Base-by-base conservation (phyloP, 2,888 invertebrate genomes). In the Trachelus troglodyta region DNA sequence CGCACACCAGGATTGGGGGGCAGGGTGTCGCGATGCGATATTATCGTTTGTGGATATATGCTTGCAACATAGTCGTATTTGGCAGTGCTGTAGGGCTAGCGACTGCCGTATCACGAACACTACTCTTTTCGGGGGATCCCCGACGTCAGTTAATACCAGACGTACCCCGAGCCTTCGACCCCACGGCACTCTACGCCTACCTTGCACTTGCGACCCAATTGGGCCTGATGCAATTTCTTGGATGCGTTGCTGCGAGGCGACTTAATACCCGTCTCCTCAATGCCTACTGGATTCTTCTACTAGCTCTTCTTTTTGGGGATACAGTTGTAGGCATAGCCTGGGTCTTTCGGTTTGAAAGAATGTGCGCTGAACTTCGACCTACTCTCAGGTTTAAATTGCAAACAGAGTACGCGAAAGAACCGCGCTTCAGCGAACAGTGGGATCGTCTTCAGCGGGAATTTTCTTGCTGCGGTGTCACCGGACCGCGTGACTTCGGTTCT, bases 31-130 rank as follows among this genome's bases (percentile, higher is more conserved):
- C 94, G 90, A 94, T 94, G 94, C 94, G 96, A 94, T 96, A 96
- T 93, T 96, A 96, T 93, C 95, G 97, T 93, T 95, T 97, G 92
- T 97, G 97, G 97, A 97, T 97, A 92, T 97, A 97, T 94, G 96
- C 96, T 92, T 97, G 97, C 95, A 97, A 97, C 94, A 95, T 96
- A 92, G 97, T 96, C 89, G 94, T 97, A 92, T 93, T 97, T 92
- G 94, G 96, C 88, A 96, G 96, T 91, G 96, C 96, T 90, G 93
- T 97, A 85, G 96, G 96, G 81, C 96, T 97, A 92, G 94, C 95
- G 89, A 95, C 95, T 84, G 95, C 96, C 85, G 96, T 96, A 84
- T 95, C 94, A 77, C 94, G 94, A 88, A 95, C 95, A 75, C 93
- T 96, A 79, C 88, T 94, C 78, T 91, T 91, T 81, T 89, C 90